A percentile compares a stretch with the other conserved stretches of the same genome.
phyloP scores from a whole-genome alignment of 23 tunicate species.

The Botrylloides violaceus region DNA sequence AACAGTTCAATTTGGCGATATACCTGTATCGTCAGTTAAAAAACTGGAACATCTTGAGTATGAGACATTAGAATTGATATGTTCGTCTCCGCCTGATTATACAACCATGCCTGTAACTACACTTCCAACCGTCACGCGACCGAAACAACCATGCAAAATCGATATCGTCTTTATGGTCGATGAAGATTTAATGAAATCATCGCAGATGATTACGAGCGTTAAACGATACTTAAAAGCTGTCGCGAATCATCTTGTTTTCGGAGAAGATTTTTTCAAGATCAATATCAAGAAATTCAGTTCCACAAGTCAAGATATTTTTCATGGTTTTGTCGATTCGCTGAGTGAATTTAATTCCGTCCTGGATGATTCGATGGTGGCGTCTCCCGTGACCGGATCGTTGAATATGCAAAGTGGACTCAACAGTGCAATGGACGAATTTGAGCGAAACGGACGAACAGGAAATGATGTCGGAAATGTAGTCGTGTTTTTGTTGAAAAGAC shows the following conservation, averaged over 20 bases:
- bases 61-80: constrained; percentile 50
- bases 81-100: constrained; percentile 6
- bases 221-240: constrained; percentile 6
- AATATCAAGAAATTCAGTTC: constrained; percentile 21
- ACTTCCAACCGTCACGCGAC: background rate
- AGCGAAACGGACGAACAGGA: background rate
- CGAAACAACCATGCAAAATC: constrained; percentile 31
- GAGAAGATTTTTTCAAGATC: constrained; percentile 15
- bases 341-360: background rate
- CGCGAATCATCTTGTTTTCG: constrained; percentile 4
- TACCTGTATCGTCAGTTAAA: constrained; percentile 7
- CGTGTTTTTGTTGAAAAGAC: constrained; percentile 34
- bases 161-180: constrained; percentile 45
- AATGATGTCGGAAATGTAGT: constrained; percentile 20
- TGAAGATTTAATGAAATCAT: constrained; percentile 21
- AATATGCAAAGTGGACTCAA: background rate
- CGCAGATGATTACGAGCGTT: background rate
- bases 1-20: constrained; percentile 34
- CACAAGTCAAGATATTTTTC: background rate
- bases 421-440: constrained; percentile 1
- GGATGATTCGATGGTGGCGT: background rate
- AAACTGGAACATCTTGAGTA: constrained; percentile 27
- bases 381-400: background rate
- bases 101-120: constrained; percentile 14
- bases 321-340: constrained; percentile 13